Base-by-base conservation (phyloP, 2,888 invertebrate genomes). In the Leucophora obtusa region DNA sequence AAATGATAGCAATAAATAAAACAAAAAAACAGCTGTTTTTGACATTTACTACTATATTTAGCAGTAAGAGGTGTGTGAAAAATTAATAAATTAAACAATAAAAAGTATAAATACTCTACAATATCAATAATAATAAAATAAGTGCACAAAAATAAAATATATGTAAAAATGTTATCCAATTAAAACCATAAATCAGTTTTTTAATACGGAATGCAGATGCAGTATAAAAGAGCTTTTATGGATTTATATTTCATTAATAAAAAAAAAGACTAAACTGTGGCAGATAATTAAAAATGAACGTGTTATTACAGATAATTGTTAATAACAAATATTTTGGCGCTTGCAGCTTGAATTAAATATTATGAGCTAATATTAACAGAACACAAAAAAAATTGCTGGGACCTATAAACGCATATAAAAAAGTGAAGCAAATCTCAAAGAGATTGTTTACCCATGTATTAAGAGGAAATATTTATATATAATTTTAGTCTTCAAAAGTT, bases 11-110 rank as follows among this genome's bases (percentile, higher is more conserved):
- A 75, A 75, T 38, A 54, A 54, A 15, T n/a, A n/a, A 70, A 69
- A 59, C 10, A n/a, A 15, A 63, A n/a, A 24, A 78, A 74, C 74
- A 79, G 62, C 74, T 75, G 79, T 50, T 68, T 68, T 72, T 72
- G 62, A 66, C 66, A 63, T 28, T 63, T 43, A 14, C 21, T 58
- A 17, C 18, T 71, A 33, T n/a, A 59, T 33, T 33, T 11, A 9
- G 11, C 14, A 35, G n/a, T 21, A 21, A 21, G n/a, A 21, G 21
- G 21, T 60, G 43, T 24, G 60, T 58, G 60, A 51, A 8, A 33
- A 65, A 35, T 50, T n/a, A 35, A 65, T 60, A 47, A 38, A 56
- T 24, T 50, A 43, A 9, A 50, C 47, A 24, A 56, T 28, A 60
- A 62, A 56, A 70, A 33, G 51, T 59, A 51, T 7, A 51, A 59